Base-by-base conservation (phyloP, 2,113 vertebrate genomes). In the Tyto alba region DNA sequence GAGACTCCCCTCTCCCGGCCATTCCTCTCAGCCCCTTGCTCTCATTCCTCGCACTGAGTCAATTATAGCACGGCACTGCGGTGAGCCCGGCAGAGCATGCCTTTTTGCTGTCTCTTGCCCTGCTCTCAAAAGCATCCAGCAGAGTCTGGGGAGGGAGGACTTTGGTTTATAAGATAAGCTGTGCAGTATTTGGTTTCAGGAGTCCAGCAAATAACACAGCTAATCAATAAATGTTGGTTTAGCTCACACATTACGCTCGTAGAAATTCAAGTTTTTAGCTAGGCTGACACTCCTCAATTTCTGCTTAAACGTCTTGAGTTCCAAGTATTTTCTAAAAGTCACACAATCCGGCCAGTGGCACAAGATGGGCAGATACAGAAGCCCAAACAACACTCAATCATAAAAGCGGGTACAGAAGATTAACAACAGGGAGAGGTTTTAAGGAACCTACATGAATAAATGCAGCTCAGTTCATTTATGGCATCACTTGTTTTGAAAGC, bases 401-500 rank as follows among this genome's bases (percentile, higher is more conserved):
- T 18, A 60, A 60, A 53, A 55, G 60, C 5, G 3, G 25, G 53
- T 27, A n/a, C 57, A 88, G 69, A 68, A 62, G 77, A 92, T 60
- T 40, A 73, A 89, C 52, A 90, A 92, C 50, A 55, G 59, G 67
- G 80, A 78, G 69, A 75, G 19, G 78, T 34, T 96, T 81, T 64
- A 40, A 81, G 69, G 80, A 94, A 86, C 69, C 76, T 36, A 17
- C 41, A 76, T 1, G 41, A 85, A 96, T 92, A 84, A 96, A 95
- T 9, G 59, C 77, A 60, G 86, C 91, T 91, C 82, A 85, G 93
- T 91, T 94, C 89, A 91, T 95, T 95, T 83, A 30, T 83, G 91
- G 94, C 94, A 92, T 94, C 89, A 85, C 89, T 96, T 97, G 96
- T 97, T 97, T 93, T 95, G 86, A 57, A 94, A 82, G 92, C 93